phyloP scores from a whole-genome alignment of 2,113 vertebrate genomes.

The Muntiacus muntjak region DNA sequence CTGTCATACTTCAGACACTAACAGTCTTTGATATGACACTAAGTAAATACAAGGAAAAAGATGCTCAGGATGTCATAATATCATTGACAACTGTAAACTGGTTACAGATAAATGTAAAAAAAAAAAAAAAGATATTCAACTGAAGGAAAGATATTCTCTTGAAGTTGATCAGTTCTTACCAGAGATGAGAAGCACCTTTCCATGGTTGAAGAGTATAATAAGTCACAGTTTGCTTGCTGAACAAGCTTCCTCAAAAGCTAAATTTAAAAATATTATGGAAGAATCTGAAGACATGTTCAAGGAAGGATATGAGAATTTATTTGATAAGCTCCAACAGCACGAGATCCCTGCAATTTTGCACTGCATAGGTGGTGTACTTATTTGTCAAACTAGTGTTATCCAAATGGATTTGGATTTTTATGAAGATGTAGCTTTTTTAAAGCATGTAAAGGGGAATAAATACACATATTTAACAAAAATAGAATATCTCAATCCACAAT shows the following conservation, averaged over 20 bases:
- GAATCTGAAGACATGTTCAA: conserved; percentile 90
- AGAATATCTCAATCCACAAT: conserved; percentile 91
- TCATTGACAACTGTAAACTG: conserved; percentile 90
- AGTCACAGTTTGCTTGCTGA: conserved; percentile 89
- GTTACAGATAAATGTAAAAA: conserved; percentile 85
- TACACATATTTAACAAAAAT: conserved; percentile 95
- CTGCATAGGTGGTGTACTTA: conserved; percentile 87
- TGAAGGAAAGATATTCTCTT: conserved; percentile 91
- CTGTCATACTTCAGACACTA: conserved; percentile 92
- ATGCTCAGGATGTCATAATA: conserved; percentile 92
- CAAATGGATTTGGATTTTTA: conserved; percentile 93
- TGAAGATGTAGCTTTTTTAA: conserved; percentile 88
- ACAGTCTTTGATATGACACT: conserved; percentile 95
- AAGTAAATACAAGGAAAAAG: conserved; percentile 92
- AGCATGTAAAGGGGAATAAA: conserved; percentile 92
- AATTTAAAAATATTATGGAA: conserved; percentile 86
- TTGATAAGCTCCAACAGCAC: conserved; percentile 88
- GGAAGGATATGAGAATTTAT: conserved; percentile 91
- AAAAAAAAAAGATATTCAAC: conserved; percentile 86
- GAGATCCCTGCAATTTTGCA: conserved; percentile 89
- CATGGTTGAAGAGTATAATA: conserved; percentile 93
- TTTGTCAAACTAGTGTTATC: conserved; percentile 87
- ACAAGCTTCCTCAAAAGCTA: conserved; percentile 87
- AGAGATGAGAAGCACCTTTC: conserved; percentile 90
- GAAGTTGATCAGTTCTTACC: conserved; percentile 89